These are phyloP conservation scores for Ovis canadensis DNA, from an alignment of 2,113 vertebrate genomes.

Conservation along the genomic window DNA sequence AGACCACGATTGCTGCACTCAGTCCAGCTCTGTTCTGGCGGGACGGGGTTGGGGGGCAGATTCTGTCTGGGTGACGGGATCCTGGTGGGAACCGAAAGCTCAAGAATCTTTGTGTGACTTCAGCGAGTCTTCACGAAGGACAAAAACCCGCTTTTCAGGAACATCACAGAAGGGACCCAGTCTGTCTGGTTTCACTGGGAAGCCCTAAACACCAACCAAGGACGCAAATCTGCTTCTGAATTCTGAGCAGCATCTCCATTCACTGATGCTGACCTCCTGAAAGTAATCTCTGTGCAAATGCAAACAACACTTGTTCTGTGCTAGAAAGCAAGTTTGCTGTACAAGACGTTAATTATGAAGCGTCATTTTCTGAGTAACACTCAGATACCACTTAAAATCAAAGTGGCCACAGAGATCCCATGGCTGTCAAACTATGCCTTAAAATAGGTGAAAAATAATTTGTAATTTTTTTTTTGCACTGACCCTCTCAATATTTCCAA, in stretches of 20 bases:
- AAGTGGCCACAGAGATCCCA: not conserved
- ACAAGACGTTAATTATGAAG: not conserved
- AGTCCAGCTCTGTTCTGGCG: accelerated
- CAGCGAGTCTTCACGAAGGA: not conserved
- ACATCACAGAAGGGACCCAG: no score
- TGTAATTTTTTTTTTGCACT: not conserved
- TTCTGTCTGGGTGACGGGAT: not conserved
- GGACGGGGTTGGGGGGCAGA: not conserved
- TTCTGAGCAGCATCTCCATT: not conserved
- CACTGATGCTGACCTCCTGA: accelerated
- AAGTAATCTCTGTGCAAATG: not conserved
- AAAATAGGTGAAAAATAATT: not conserved
- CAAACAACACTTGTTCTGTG: not conserved
- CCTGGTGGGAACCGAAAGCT: not conserved
- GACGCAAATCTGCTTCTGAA: not conserved
- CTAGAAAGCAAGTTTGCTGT: accelerated
- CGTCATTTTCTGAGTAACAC: not conserved
- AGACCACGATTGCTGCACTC: no score
- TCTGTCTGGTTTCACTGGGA: not conserved
- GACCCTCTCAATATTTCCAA: not conserved
- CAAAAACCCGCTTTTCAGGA: not conserved
- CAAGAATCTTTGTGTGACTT: not conserved
- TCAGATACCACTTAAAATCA: not conserved
- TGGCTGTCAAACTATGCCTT: not conserved
- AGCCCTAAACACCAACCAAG: not conserved